Evolutionary conservation across 2,113 vertebrate genomes (phyloP).

Genomic region (Pterophyllum scalare): DNA sequence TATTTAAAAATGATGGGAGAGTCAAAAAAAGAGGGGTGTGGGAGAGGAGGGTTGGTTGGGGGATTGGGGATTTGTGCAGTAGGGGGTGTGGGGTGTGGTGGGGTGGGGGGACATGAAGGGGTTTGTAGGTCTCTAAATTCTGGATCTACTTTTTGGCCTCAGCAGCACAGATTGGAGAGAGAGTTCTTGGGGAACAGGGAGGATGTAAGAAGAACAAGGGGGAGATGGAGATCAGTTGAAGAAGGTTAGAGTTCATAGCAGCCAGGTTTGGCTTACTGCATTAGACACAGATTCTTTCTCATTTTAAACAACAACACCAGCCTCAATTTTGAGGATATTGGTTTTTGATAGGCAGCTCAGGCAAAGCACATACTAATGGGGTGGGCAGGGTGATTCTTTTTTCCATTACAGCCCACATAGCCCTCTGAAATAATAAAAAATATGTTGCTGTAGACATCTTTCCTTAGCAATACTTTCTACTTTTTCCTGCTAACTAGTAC

Average conservation of each 20-base stretch:
- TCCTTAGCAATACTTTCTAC: neutral
- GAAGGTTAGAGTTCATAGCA: slow-evolving; percentile 66
- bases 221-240: slow-evolving; percentile 39
- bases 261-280: slow-evolving; percentile 75
- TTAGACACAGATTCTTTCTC: slow-evolving; percentile 83
- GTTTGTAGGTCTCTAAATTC: slow-evolving; percentile 71
- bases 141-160: slow-evolving; percentile 46
- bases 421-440: slow-evolving; percentile 8
- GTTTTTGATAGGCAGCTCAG: slow-evolving; percentile 83
- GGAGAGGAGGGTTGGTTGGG: neutral
- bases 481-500: neutral
- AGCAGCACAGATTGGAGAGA: slow-evolving; percentile 16
- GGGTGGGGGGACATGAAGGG: neutral
- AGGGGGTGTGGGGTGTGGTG: neutral
- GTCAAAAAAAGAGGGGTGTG: slow-evolving; percentile 30
- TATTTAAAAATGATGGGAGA: slow-evolving; percentile 81
- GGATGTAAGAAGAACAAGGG: slow-evolving; percentile 30
- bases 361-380: slow-evolving; percentile 53
- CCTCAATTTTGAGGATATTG: slow-evolving; percentile 82
- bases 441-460: neutral
- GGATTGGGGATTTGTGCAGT: slow-evolving; percentile 17
- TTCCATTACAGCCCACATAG: slow-evolving; percentile 56
- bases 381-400: slow-evolving; percentile 47
- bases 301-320: slow-evolving; percentile 83
- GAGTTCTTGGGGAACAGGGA: slow-evolving; percentile 37